Evolutionary conservation across 2,797 vertebrate genomes (phyloP).

Genomic region (Gymnocypris eckloni): DNA sequence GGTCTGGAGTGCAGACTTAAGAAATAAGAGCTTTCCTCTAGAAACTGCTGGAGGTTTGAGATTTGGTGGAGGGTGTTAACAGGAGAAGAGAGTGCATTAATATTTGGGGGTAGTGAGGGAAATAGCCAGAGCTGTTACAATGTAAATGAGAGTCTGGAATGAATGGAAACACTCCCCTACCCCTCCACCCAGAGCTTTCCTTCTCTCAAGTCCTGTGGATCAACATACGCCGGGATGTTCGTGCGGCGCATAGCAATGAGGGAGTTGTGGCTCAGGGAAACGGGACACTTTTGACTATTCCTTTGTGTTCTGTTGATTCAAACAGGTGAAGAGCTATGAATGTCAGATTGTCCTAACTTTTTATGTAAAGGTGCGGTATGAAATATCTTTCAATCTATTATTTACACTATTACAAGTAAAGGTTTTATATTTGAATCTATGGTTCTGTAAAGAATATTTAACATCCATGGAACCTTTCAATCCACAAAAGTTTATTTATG

Average conservation of each 20-base stretch:
- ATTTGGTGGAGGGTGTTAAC: conserved; percentile 34
- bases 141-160: conserved; percentile 78
- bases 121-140: conserved; percentile 81
- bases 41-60: conserved; percentile 54
- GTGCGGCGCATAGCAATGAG: conserved; percentile 86
- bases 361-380: background rate
- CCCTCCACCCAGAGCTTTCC: conserved; percentile 67
- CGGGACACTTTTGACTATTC: conserved; percentile 55
- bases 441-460: background rate
- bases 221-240: conserved; percentile 79
- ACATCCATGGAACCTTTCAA: background rate
- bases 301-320: background rate
- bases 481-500: background rate
- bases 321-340: background rate
- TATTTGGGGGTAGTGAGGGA: conserved; percentile 79
- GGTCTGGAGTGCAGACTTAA: conserved; percentile 34
- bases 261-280: conserved; percentile 75
- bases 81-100: conserved; percentile 66
- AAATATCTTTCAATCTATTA: too few species aligned
- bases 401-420: background rate
- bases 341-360: background rate
- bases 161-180: conserved; percentile 63
- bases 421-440: background rate
- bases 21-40: conserved; percentile 41
- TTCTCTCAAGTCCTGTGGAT: conserved; percentile 81